These are phyloP conservation scores for Coranthus polyacanthus DNA, from an alignment of 2,797 vertebrate species.

Conservation along the genomic window DNA sequence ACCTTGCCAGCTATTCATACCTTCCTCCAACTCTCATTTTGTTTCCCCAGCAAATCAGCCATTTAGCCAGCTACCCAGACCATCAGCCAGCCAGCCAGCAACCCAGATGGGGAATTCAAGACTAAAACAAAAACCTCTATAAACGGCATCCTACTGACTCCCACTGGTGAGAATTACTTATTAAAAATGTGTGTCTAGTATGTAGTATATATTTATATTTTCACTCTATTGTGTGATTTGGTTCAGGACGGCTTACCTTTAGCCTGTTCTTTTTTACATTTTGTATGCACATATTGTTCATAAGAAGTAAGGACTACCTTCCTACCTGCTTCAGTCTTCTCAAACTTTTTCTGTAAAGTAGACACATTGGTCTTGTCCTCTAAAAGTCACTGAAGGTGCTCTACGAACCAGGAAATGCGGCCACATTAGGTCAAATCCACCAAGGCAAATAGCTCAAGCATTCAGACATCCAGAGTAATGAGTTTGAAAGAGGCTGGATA, in stretches of 20 bases:
- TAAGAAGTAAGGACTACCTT: no score
- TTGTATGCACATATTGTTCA: background rate
- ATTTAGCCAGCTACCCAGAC: constrained; percentile 41
- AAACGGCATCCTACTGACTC: constrained; percentile 25
- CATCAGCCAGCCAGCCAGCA: constrained; percentile 15
- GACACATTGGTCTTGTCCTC: no score
- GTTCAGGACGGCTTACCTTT: no score
- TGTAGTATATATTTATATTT: background rate
- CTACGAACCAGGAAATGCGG: no score
- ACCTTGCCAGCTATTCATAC: constrained; percentile 73
- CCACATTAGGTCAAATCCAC: no score
- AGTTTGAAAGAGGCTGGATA: constrained; percentile 12
- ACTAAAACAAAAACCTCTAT: constrained; percentile 16
- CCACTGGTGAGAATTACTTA: constrained; percentile 10
- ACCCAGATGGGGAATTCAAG: constrained; percentile 42
- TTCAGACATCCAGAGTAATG: background rate
- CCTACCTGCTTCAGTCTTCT: no score
- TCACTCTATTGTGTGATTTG: no score
- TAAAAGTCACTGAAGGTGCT: no score
- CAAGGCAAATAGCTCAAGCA: background rate
- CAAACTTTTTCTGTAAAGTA: no score
- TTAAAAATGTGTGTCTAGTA: constrained; percentile 3
- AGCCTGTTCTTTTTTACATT: no score
- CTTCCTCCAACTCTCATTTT: constrained; percentile 63
- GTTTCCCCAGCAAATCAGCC: constrained; percentile 56